Base-by-base conservation (phyloP, 1,140 invertebrate genomes). In the Spodoptera frugiperda region DNA sequence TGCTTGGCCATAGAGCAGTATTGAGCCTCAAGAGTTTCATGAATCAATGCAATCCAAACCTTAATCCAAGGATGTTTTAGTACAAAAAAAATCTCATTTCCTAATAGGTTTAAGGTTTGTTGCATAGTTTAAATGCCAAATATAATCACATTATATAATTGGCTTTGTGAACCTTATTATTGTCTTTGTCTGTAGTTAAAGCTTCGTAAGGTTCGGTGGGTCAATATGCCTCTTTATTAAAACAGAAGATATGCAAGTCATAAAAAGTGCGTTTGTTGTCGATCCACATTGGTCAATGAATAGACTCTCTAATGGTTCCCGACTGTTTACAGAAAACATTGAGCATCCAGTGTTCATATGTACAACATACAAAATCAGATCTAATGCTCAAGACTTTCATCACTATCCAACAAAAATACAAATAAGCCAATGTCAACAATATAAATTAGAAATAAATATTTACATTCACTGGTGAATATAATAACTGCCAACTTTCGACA, bases 171-270 rank as follows among this genome's bases (percentile, higher is more conserved):
- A 49, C 55, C 53, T 78, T 75, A 68, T 17, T 63, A 15, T 48
- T 55, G 17, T 54, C 67, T 70, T 70, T 70, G 61, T 65, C 21
- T 73, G 51, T 15, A 49, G 68, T 78, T 72, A 73, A 78, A 78
- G 72, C 71, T 68, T 44, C 19, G 65, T 70, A 71, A 74, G 71
- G 71, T 59, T 78, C 77, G 77, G 77, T 78, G 77, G 72, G 73
- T 59, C 21, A 74, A 54, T 67, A 67, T 71, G 67, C 65, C 76
- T 76, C 75, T 48, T 68, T 68, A n/a, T 30, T 68, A 0, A 33
- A 33, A 17, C 19, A 53, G 48, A 33, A 30, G 10, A 25, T n/a
- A 17, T 19, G 44, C 48, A 12, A 46, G 59, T 46, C 39, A 71
- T 71, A n/a, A 33, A 51, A n/a, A 70, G 54, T 73, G 46, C 25